Conservation (phyloP, 2,797 vertebrate species). For the Clarias laeviceps region DNA sequence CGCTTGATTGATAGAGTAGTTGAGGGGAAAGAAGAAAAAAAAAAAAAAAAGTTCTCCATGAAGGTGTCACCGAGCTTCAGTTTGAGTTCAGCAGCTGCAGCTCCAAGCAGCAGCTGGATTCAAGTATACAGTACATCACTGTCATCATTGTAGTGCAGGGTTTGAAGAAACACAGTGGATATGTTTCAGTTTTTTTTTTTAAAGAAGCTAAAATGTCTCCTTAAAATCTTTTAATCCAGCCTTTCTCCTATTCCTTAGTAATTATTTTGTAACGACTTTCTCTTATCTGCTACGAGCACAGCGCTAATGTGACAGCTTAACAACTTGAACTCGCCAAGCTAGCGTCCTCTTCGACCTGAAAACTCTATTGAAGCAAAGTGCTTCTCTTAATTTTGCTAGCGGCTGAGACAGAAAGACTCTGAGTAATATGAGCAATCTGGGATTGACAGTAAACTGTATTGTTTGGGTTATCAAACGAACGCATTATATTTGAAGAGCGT, state of each 20-base stretch:
- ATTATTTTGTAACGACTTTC: constrained; percentile 54
- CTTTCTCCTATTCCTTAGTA: constrained; percentile 1
- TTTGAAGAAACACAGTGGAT: not conserved
- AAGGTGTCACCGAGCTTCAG: constrained; percentile 55
- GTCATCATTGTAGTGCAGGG: not conserved
- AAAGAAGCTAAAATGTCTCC: not conserved
- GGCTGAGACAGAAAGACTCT: not conserved
- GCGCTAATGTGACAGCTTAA: constrained; percentile 61
- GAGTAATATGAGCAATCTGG: not conserved
- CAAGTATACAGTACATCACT: not conserved
- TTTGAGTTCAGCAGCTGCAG: constrained; percentile 54
- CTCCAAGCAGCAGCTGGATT: constrained; percentile 16
- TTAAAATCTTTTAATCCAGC: not conserved
- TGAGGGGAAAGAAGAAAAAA: constrained; percentile 42
- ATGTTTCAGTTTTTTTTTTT: too few relatives aligned
- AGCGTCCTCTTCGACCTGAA: not conserved
- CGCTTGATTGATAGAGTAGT: constrained; percentile 62
- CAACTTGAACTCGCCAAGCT: constrained; percentile 46
- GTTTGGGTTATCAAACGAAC: not conserved
- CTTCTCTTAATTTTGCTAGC: not conserved
- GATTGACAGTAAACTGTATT: not conserved
- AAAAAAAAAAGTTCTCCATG: constrained; percentile 51
- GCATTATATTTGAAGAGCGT: not conserved
- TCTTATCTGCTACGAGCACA: constrained; percentile 60
- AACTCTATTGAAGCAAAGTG: not conserved